phyloP scores from a whole-genome alignment of 1,140 invertebrate genomes.

The Bombus picipes region DNA sequence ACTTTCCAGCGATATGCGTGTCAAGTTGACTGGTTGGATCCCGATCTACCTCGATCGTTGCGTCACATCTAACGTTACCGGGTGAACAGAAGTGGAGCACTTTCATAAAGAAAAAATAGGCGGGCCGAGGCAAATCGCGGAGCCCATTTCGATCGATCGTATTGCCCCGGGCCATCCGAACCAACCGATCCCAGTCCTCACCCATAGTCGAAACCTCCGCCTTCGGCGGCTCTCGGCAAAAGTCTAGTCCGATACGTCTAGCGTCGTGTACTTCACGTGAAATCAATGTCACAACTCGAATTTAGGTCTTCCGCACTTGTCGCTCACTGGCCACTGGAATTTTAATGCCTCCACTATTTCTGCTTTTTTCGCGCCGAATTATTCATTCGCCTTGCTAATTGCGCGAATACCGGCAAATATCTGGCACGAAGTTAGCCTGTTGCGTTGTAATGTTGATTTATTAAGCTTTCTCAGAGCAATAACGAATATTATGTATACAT shows the following conservation, averaged over 20 bases:
- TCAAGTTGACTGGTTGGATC: background rate
- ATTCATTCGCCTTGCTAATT: background rate
- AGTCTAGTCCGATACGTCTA: background rate
- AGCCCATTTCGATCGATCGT: slow-evolving; percentile 47
- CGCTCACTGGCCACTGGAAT: background rate
- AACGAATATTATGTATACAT: too few species aligned
- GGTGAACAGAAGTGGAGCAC: slow-evolving; percentile 62
- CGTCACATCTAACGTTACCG: slow-evolving; percentile 60
- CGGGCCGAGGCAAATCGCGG: slow-evolving; percentile 39
- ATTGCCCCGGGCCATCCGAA: slow-evolving; percentile 26
- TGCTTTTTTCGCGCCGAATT: background rate
- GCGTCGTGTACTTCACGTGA: background rate
- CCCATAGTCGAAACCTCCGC: slow-evolving; percentile 40
- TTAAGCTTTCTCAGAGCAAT: background rate
- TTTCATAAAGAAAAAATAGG: slow-evolving; percentile 68
- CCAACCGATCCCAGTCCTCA: slow-evolving; percentile 10
- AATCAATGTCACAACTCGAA: slow-evolving; percentile 40
- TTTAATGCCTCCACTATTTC: background rate
- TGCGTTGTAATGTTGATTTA: background rate
- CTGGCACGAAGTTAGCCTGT: background rate
- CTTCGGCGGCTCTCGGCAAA: background rate
- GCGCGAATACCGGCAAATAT: background rate
- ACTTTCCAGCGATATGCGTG: slow-evolving; percentile 56
- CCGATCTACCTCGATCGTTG: slow-evolving; percentile 50
- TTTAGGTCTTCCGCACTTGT: slow-evolving; percentile 35